These are phyloP conservation scores for Drosophila fuyamai DNA, from an alignment of 1,140 invertebrate species.

Conservation along the genomic window DNA sequence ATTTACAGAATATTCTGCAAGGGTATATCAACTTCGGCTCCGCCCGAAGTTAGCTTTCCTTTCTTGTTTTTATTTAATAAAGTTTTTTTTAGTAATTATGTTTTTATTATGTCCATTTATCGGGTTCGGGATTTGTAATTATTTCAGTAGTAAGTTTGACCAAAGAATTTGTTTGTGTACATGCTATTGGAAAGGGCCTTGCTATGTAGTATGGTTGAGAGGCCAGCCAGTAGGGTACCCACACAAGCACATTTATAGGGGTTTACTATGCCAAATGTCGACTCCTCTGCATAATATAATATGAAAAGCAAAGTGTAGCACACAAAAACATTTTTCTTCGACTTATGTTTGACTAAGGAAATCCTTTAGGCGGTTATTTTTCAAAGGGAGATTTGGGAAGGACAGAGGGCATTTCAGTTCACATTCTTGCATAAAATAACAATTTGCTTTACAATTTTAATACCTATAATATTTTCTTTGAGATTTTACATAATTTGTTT, in stretches of 20 bases:
- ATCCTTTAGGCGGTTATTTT: constrained; percentile 77
- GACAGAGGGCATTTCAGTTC: constrained; percentile 37
- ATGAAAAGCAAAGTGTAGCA: constrained; percentile 43
- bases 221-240: constrained; percentile 15
- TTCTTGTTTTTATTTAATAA: too few relatives aligned
- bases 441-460: constrained; percentile 82
- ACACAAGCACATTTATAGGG: constrained; percentile 42
- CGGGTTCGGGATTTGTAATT: too few relatives aligned
- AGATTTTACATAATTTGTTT: constrained; percentile 43
- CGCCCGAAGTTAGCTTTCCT: too few relatives aligned
- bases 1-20: too few relatives aligned
- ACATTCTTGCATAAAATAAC: constrained; percentile 82
- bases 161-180: too few relatives aligned
- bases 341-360: constrained; percentile 45
- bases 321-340: constrained; percentile 56
- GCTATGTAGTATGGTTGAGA: constrained; percentile 46
- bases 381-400: constrained; percentile 65
- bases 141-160: too few relatives aligned
- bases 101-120: too few relatives aligned
- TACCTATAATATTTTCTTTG: constrained; percentile 76
- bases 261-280: constrained; percentile 60
- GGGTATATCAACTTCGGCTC: too few relatives aligned
- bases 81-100: too few relatives aligned
- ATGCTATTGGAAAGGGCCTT: constrained; percentile 56
- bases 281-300: constrained; percentile 57